Evolutionary conservation across 2,113 vertebrate genomes (phyloP), one percentile per base, ranked within the genome.

Genomic region (Phycodurus eques): DNA sequence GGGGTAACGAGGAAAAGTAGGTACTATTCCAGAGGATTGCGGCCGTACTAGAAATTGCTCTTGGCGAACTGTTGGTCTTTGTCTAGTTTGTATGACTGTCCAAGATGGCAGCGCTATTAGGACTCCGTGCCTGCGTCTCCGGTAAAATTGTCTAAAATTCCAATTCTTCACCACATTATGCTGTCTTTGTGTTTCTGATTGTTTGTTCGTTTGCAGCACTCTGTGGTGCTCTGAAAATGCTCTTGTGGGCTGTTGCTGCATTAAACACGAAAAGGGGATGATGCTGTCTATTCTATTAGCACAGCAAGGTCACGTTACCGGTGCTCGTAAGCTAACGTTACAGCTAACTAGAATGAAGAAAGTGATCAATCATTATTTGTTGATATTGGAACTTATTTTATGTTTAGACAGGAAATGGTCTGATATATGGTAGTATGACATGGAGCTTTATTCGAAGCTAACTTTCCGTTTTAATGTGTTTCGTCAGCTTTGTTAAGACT

Each of bases 61-160:
- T 85, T 86, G 57, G 47, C 1, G 0, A 31, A 6, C 10, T 0
- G 0, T 1, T 71, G 3, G 0, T 80, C 89, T 88, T 74, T 51
- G 77, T 39, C 35, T 39, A 6, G 20, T 61, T 80, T 68, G 64
- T 42, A 44, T 44, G 51, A 63, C 35, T 63, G 71, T 81, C 71
- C 82, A 92, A 93, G 85, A 94, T 94, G 93, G 92, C 92, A 73
- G 84, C 90, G 88, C 88, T 93, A n/a, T 76, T 92, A 46, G 86
- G 90, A 0, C 7, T 93, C 42, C 92, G 93, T 76, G 91, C 92
- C 39, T 92, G 90, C 80, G 75, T 90, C 72, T 92, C 92, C 0
- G 93, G 92, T 93, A 90, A 90, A 80, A 76, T 31, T 0, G 5
- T 77, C 78, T 35, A 39, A 71, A 7, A 3, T 42, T 56, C 62